Evolutionary conservation across 35 echinoderm and acorn worm genomes (phyloP), one percentile per base, ranked within the genome.

Genomic region (Hemicentrotus pulcherrimus): DNA sequence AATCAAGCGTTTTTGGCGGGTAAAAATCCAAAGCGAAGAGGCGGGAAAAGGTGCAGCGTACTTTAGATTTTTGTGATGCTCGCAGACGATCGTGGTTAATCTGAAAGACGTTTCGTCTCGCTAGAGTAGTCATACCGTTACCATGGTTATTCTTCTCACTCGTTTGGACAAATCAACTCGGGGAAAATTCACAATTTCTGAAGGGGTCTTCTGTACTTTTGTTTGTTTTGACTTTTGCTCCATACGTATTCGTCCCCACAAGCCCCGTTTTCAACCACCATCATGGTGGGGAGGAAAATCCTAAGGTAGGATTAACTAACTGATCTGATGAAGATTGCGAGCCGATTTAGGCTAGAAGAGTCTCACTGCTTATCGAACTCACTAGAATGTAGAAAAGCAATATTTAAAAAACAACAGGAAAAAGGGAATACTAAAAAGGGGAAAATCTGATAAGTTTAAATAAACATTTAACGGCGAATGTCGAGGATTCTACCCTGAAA

Each of bases 11-110:
- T 78, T 22, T 78, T 2, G 65, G 16, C 52, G 65, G 6, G 65
- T 30, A 28, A n/a, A 22, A n/a, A 78, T 28, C 24, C 65, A n/a
- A 78, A 78, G 1, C 65, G 22, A 78, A 78, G 65, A 28, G 19
- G 65, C 65, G 65, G 19, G 22, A 22, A n/a, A 78, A n/a, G 65
- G 19, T 22, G 22, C 19, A 78, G 65, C 65, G 65, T 78, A 78
- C 65, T 78, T 78, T 78, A 7, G 22, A n/a, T 78, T 41, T 78
- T 78, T 22, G 7, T 28, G 65, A 28, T 78, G 24, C 65, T 28
- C 19, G 65, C 88, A 90, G 32, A 90, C 88, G 88, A 90, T 90
- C 88, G 46, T 90, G 88, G 88, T 90, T 90, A 90, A 90, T 90
- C 88, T 47, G 18, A 32, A 32, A 90, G 88, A 90, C 88, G 88